These are phyloP conservation scores for Corythornis madagascariensis DNA, from an alignment of 2,113 vertebrate genomes.

Conservation along the genomic window DNA sequence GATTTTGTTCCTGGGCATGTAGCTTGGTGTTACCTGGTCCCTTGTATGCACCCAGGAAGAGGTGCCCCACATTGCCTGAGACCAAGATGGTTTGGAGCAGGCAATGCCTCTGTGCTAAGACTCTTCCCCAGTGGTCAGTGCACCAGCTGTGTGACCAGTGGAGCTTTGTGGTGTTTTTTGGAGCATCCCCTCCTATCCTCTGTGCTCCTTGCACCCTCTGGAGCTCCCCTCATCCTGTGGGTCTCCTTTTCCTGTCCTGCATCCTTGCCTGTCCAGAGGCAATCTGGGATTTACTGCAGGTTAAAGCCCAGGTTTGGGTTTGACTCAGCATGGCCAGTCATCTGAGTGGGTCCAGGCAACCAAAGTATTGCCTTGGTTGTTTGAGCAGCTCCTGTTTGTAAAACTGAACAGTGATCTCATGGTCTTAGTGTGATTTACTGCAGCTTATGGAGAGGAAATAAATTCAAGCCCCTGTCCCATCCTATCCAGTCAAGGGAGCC, in stretches of 20 bases:
- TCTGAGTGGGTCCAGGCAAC: accelerated
- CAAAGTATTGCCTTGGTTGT: neutral
- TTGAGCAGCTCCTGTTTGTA: neutral
- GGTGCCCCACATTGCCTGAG: accelerated
- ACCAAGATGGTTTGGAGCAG: neutral
- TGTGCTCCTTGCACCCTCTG: neutral
- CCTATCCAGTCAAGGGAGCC: accelerated
- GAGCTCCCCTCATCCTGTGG: neutral
- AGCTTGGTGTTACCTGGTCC: neutral
- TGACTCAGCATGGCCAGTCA: neutral
- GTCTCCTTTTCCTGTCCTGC: neutral
- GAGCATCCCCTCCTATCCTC: neutral
- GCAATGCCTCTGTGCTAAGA: neutral
- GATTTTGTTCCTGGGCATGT: neutral
- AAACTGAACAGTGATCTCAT: neutral
- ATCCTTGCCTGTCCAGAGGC: neutral
- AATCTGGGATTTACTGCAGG: neutral
- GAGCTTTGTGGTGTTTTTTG: neutral
- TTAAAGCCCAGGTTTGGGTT: neutral
- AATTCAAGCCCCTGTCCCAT: neutral
- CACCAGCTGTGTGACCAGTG: neutral
- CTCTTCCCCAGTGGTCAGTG: neutral
- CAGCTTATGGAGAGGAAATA: neutral
- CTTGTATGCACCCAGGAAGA: neutral
- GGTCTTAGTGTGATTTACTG: neutral